phyloP scores from a whole-genome alignment of 2,888 invertebrate genomes.

The Drosophila seclusa region DNA sequence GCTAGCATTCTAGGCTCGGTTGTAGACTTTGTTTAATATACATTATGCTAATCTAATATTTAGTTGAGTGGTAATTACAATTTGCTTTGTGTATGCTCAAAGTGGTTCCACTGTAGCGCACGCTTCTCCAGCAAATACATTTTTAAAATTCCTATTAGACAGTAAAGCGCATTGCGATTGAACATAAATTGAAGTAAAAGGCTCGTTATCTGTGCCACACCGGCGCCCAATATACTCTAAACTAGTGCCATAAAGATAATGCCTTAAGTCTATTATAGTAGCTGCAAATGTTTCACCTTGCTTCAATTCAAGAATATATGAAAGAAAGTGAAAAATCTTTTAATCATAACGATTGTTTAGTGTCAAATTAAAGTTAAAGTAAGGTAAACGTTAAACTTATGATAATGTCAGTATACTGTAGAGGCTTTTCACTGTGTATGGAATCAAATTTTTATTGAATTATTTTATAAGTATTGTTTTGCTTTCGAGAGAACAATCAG shows the following conservation, averaged over 20 bases:
- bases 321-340: neutral
- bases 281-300: slow-evolving; percentile 7
- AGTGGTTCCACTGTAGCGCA: slow-evolving; percentile 37
- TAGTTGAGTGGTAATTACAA: neutral
- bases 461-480: neutral
- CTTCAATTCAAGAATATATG: neutral
- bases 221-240: slow-evolving; percentile 31
- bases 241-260: slow-evolving; percentile 18
- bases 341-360: neutral
- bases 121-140: slow-evolving; percentile 58
- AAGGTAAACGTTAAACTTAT: neutral
- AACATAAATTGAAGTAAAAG: slow-evolving; percentile 1
- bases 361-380: neutral
- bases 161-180: slow-evolving; percentile 11
- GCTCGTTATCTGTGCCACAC: slow-evolving; percentile 20
- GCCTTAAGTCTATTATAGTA: no score
- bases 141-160: slow-evolving; percentile 34
- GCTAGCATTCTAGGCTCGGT: neutral
- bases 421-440: neutral
- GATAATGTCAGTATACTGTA: neutral
- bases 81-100: neutral
- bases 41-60: neutral
- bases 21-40: neutral
- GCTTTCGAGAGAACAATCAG: neutral
- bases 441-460: neutral